Evolutionary conservation across 2,113 vertebrate species (phyloP), one percentile per base, ranked within the genome.

Genomic region (Cephalopterus ornatus): DNA sequence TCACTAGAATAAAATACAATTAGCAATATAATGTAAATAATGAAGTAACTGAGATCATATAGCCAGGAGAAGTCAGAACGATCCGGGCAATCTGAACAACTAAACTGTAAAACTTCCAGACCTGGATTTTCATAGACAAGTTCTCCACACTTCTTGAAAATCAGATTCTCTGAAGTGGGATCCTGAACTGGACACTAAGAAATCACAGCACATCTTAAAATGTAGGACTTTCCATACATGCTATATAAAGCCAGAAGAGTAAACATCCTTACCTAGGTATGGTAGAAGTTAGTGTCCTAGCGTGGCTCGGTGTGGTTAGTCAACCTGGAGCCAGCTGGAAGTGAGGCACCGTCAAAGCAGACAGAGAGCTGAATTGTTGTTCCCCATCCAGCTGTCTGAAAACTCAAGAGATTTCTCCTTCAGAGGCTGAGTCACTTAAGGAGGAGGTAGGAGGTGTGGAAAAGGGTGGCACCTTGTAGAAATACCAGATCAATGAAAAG

Each of bases 391-490:
- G 72, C 92, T 84, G 89, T 53, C 59, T 88, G 96, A 98, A 94
- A 86, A 97, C 77, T 62, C 95, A 88, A 65, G 83, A 98, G 85
- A 26, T 89, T 98, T 97, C 94, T 97, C 84, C 42, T 93, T 95
- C 56, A 55, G 89, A 56, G 97, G 85, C 96, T 98, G 95, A 98
- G 96, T 98, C 98, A 98, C 81, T 72, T 96, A 94, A 98, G 98
- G 98, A 98, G 97, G 98, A 97, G 98, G 98, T 87, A 93, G 94
- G 97, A 97, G 97, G 98, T 98, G 95, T 98, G 97, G 97, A 98
- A 98, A 88, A 96, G 97, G 99, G 99, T 98, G 99, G 98, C 98
- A 98, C 98, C 96, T 98, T 91, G 73, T 74, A 95, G 92, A 97
- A 98, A 98, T 98, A 97, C 97, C 96, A 96, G 83, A 93, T 98